Base-by-base conservation (phyloP, 37 sponge, comb jelly and placozoan species). In the Bolinopsis microptera region DNA sequence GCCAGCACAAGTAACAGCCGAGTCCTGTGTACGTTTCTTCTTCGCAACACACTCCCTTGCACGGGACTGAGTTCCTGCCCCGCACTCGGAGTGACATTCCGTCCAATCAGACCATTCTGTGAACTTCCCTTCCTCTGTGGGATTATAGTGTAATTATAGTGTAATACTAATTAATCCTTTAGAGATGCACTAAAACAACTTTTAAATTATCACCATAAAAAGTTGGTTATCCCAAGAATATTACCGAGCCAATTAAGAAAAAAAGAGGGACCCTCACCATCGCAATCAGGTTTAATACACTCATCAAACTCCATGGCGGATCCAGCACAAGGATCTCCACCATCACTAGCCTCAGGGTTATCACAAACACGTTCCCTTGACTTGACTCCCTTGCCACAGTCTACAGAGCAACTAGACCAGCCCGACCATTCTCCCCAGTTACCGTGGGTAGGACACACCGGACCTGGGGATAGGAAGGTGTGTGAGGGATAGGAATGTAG, bases 61-160 rank as follows among this genome's bases (percentile, higher is more conserved):
- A 28, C 93, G 25, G 24, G 38, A 41, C 38, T 68, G 25, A 32
- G 38, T 69, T 69, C 93, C 93, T 24, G 38, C 37, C 23, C 93
- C 93, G 33, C 93, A 92, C 34, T 35, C 38, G 36, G 28, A 22
- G 0, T 33, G 8, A 31, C 93, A 92, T 33, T 68, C 93, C 3
- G 67, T 69, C 93, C 93, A 92, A 36, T 32, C 30, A 33, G 37
- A 28, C 93, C 93, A 40, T 18, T 35, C 39, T 23, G 76, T 83
- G 22, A 28, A 74, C 38, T 92, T 69, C 25, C 92, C 69, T 38
- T 93, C 72, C 35, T 77, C 80, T 77, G 80, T 2, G 80, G 61
- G 61, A 48, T 18, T 48, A 13, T 48, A 48, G 9, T 18, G 61
- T 48, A n/a, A n/a, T n/a, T n/a, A n/a, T n/a, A n/a, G n/a, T n/a